Percentiles rank a stretch among this genome's conserved stretches.
Evolutionary conservation across 2,888 invertebrate species (phyloP).

Genomic region (Trachelus iudaicus): DNA sequence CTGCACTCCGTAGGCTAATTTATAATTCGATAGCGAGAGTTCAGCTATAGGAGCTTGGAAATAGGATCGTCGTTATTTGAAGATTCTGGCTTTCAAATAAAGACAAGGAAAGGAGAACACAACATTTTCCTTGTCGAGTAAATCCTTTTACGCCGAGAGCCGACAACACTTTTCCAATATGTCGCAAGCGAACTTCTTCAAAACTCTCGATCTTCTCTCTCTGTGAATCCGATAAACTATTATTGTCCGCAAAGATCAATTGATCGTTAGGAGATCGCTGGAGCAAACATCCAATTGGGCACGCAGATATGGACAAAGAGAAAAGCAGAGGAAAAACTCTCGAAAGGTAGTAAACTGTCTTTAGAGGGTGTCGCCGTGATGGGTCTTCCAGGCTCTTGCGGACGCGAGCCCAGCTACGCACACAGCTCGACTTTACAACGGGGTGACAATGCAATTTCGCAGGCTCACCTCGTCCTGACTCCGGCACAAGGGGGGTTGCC

Average conservation of each 20-base stretch:
- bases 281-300: background rate
- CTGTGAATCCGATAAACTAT: background rate
- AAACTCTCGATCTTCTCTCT: background rate
- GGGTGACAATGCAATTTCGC: slow-evolving; percentile 51
- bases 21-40: background rate
- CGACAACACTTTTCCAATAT: background rate
- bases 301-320: background rate
- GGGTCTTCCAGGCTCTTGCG: background rate
- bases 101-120: background rate
- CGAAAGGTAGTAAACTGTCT: background rate
- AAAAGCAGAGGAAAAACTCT: background rate
- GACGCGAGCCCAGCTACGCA: background rate
- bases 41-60: too few relatives aligned
- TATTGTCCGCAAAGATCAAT: background rate
- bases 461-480: slow-evolving; percentile 26
- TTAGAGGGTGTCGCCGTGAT: background rate
- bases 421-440: slow-evolving; percentile 17
- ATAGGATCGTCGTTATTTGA: too few relatives aligned
- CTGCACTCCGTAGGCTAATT: background rate
- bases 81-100: too few relatives aligned
- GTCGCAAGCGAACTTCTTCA: background rate
- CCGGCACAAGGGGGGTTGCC: background rate
- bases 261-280: background rate
- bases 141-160: background rate
- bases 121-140: background rate